Conservation (phyloP, 2,797 vertebrate genomes). For the Pelobates cultripes region DNA sequence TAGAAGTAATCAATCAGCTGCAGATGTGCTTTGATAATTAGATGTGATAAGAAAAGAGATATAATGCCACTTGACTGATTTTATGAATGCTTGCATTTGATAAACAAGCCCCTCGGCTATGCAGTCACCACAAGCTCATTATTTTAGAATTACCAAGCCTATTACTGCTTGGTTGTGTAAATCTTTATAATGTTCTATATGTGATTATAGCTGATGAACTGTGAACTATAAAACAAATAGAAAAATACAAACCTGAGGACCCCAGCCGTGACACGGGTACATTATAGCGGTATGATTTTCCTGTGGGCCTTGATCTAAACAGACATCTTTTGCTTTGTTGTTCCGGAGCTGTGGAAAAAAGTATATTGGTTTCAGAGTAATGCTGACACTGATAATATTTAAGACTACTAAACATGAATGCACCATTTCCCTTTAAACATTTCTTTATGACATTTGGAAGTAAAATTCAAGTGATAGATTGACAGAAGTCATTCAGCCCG, state of each 20-base stretch:
- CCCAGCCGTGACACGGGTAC: conserved; percentile 94
- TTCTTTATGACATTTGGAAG: background rate
- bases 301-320: conserved; percentile 90
- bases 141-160: conserved; percentile 31
- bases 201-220: conserved; percentile 30
- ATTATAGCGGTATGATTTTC: conserved; percentile 95
- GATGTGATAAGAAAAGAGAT: conserved; percentile 32
- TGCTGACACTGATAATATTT: background rate
- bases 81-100: conserved; percentile 35
- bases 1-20: conserved; percentile 17
- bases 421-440: background rate
- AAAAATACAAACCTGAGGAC: conserved; percentile 83
- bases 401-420: background rate
- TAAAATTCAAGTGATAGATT: too few species aligned
- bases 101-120: conserved; percentile 32
- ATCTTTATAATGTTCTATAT: background rate
- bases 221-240: conserved; percentile 32
- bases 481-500: too few species aligned
- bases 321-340: conserved; percentile 89
- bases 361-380: conserved; percentile 4
- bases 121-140: conserved; percentile 37
- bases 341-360: conserved; percentile 83
- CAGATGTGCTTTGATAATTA: conserved; percentile 38
- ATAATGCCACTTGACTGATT: conserved; percentile 50
- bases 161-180: conserved; percentile 43